Evolutionary conservation across 2,888 invertebrate genomes (phyloP), one percentile per base, ranked within the genome.

Genomic region (Hemithea aestivaria): DNA sequence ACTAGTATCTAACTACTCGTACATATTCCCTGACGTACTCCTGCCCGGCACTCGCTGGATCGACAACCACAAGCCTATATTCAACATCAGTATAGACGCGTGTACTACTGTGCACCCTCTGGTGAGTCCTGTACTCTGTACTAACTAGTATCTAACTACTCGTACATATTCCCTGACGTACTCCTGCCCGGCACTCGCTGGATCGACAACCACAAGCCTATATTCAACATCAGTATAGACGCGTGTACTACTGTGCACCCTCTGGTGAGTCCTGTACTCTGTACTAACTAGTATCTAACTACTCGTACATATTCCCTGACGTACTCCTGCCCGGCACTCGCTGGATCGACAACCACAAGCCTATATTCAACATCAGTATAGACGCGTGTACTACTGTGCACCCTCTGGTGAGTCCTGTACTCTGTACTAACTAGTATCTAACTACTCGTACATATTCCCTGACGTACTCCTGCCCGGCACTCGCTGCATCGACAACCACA

Each of bases 341-440:
- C 68, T 99, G 98, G 98, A 91, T 99, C 7, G 98, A 99, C 75
- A 97, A 96, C 75, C 98, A 98, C 77, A 94, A 95, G 64, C 94
- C 96, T 0, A 90, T 98, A 6, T 97, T 99, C 74, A 91, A 90
- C 12, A 90, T 98, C 7, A 87, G 90, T 6, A 81, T 98, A 1
- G 93, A 94, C 55, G 92, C 96, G 0, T 91, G 93, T 9, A 95
- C 97, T 0, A 96, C 97, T 1, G 92, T 98, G 11, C 97, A 98
- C 70, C 94, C 97, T 0, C 88, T 93, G 68, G 90, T 90, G 51
- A 66, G 89, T 27, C 2, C 1, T 1, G 12, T 8, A 29, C 7
- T 20, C n/a, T n/a, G n/a, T n/a, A n/a, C n/a, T n/a, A n/a, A n/a
- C n/a, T n/a, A n/a, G n/a, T n/a, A n/a, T n/a, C n/a, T n/a, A n/a